Evolutionary conservation across 2,888 invertebrate genomes (phyloP), one percentile per base, ranked within the genome.

Genomic region (Axea sp.): DNA sequence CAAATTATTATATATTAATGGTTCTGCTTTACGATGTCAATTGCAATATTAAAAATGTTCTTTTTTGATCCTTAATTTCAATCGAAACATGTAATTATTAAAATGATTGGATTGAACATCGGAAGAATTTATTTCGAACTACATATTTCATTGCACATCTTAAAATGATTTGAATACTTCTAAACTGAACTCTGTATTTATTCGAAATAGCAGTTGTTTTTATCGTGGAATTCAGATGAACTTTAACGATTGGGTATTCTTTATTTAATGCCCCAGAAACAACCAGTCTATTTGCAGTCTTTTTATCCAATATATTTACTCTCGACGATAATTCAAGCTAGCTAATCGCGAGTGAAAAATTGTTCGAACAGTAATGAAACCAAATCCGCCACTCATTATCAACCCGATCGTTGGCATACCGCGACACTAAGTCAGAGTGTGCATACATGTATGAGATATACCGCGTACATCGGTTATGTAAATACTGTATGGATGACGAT

Each of bases 401-500:
- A 3, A 1, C 31, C 14, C 43, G 19, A 67, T 57, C 49, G 41
- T 57, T 49, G 35, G 15, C 67, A 8, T 30, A 26, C 7, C 11
- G 24, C 8, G 15, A 7, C 33, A 22, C 33, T 28, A 45, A 64
- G 51, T 60, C 41, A 43, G 9, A 8, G 6, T 6, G 60, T 39
- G 47, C 55, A 64, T 49, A 43, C 41, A 49, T 55, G 55, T 11
- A 33, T 57, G 55, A 75, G 47, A 39, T 49, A 37, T 45, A 26
- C 51, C 22, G 19, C 22, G 39, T 47, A 49, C 55, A 57, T 65
- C 39, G 60, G 28, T 67, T 77, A 71, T 75, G 77, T 77, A 75
- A 77, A 77, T 76, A 73, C 51, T 31, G 30, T 35, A 68, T 49
- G 60, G 72, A 76, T 75, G 71, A 75, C 75, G 76, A 73, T 76